Evolutionary conservation across 2,797 vertebrate species (phyloP), one percentile per base, ranked within the genome.

Genomic region (Simalia tracyae): DNA sequence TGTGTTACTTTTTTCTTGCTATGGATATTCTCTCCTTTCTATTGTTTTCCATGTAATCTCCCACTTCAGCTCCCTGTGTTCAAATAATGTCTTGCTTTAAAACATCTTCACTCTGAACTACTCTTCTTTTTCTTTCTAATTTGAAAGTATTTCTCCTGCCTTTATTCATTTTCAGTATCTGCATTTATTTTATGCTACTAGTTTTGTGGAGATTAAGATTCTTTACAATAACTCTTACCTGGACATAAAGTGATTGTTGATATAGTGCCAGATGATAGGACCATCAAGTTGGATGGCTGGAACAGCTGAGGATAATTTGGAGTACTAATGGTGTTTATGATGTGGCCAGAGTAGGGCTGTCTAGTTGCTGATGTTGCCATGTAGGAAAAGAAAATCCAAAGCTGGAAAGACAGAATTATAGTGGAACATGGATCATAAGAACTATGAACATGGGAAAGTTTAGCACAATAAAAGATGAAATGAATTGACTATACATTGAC

Each of bases 11-110:
- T 72, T 84, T 89, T 46, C 8, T 54, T 2, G 8, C 56, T 26
- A 5, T 22, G 28, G 36, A 54, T 63, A 61, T 87, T 14, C 5
- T 81, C 9, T 24, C 19, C 42, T 81, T 88, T 91, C 93, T 57
- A 56, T 95, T 95, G 96, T 93, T 93, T 94, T 95, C n/a, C 24
- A 3, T 42, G 10, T 59, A 84, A 64, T 91, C 68, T 42, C 4
- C 93, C 46, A 60, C 90, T 92, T 93, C 54, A 59, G 0, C 72
- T 94, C 84, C 91, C 92, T 91, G 26, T 88, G 91, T 61, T 93
- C 90, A 94, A 92, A 95, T 60, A 91, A 88, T 90, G 95, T 92
- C 84, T 59, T 89, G 92, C 92, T 95, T 96, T 93, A 90, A 22
- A 86, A 89, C 88, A 86, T 86, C 94, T 59, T 95, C 93, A 91